phyloP scores from a whole-genome alignment of 2,888 invertebrate genomes.

The Thumatha senex region DNA sequence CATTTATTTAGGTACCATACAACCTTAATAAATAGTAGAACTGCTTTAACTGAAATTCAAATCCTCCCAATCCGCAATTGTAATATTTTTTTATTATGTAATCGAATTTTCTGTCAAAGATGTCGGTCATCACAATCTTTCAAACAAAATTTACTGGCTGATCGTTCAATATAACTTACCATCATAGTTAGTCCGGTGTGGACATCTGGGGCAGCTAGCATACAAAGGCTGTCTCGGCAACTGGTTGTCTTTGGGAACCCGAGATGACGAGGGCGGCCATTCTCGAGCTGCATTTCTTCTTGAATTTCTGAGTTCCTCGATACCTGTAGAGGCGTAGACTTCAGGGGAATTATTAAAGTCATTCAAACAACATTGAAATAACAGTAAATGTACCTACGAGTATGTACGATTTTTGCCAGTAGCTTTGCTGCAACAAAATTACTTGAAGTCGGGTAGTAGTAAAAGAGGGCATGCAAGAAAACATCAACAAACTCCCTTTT shows the following conservation, averaged over 20 bases:
- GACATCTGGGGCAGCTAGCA: constrained; percentile 76
- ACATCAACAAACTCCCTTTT: too few species aligned
- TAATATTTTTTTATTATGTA: too few species aligned
- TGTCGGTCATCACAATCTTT: too few species aligned
- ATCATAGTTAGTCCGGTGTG: constrained; percentile 61
- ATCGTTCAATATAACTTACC: constrained; percentile 43
- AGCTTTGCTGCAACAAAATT: too few species aligned
- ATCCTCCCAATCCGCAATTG: too few species aligned
- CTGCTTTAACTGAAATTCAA: too few species aligned
- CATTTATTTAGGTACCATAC: too few species aligned
- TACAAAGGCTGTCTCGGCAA: constrained; percentile 76
- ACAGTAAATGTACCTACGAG: not conserved
- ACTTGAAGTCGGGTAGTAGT: too few species aligned
- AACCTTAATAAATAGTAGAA: too few species aligned
- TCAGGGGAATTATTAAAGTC: constrained; percentile 52
- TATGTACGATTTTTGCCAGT: not conserved
- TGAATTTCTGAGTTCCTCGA: constrained; percentile 76
- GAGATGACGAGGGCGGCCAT: constrained; percentile 72
- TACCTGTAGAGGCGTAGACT: constrained; percentile 72
- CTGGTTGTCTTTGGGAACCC: constrained; percentile 47
- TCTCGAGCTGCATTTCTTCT: constrained; percentile 73
- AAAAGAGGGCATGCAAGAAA: too few species aligned
- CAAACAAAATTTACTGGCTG: too few species aligned
- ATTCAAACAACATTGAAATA: constrained; percentile 5
- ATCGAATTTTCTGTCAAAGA: too few species aligned